Percentiles rank a stretch among this genome's conserved stretches.
These are phyloP conservation scores for Drosophila anomelani DNA, from an alignment of 2,888 invertebrate genomes.

Conservation along the genomic window DNA sequence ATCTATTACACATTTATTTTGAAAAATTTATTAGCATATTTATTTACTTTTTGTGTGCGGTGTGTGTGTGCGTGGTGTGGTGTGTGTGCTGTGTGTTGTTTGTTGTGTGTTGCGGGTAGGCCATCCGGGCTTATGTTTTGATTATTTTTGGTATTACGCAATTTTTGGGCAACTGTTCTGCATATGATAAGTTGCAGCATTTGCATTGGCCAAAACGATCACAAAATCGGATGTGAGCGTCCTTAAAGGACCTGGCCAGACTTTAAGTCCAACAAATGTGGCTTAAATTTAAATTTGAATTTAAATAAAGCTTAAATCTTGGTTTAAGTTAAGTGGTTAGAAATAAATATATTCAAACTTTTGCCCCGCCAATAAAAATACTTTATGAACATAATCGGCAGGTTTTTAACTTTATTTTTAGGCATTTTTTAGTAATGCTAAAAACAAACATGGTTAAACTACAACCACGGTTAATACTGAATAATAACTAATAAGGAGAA, in stretches of 20 bases:
- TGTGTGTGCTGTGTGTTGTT: slow-evolving; percentile 14
- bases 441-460: too few species aligned
- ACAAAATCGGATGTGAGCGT: slow-evolving; percentile 23
- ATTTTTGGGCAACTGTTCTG: slow-evolving; percentile 44
- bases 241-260: slow-evolving; percentile 1
- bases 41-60: slow-evolving; percentile 66
- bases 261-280: background rate
- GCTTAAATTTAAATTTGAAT: background rate
- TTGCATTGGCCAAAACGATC: slow-evolving; percentile 53
- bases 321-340: too few species aligned
- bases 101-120: slow-evolving; percentile 8
- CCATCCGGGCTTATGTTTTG: slow-evolving; percentile 54
- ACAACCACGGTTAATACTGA: too few species aligned
- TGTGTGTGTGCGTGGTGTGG: background rate
- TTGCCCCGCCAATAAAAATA: too few species aligned
- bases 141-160: slow-evolving; percentile 74
- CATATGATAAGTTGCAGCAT: slow-evolving; percentile 55
- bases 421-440: too few species aligned
- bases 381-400: too few species aligned
- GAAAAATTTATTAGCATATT: slow-evolving; percentile 79
- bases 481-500: too few species aligned
- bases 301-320: background rate
- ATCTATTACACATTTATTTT: slow-evolving; percentile 79
- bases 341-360: too few species aligned
- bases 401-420: too few species aligned